Evolutionary conservation across 2,113 vertebrate genomes (phyloP).

Genomic region (Elephantulus edwardii): DNA sequence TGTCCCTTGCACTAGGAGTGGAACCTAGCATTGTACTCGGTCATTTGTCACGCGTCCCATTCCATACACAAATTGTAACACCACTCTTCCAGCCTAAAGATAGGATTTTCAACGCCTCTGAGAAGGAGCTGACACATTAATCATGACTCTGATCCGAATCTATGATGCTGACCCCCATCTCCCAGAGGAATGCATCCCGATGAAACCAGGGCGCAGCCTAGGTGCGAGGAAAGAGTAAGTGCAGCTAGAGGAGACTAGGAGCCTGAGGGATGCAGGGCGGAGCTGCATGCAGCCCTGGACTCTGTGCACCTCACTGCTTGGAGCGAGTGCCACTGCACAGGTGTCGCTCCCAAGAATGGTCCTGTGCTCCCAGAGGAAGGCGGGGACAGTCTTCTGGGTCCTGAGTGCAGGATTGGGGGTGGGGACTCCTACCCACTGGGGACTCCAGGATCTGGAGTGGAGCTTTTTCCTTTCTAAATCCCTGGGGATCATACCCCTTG

Average conservation of each 20-base stretch:
- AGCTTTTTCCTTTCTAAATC: neutral
- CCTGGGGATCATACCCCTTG: too few relatives aligned
- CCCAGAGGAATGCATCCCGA: neutral
- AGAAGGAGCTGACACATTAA: neutral
- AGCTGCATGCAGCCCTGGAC: rapidly evolving
- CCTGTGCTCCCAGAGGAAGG: neutral
- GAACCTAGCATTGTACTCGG: neutral
- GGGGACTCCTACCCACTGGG: neutral
- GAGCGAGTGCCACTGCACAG: neutral
- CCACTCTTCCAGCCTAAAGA: neutral
- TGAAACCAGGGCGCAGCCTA: neutral
- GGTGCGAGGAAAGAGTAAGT: neutral
- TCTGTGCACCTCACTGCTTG: neutral
- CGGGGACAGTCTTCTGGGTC: neutral
- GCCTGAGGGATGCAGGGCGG: neutral
- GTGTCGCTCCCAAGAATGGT: neutral
- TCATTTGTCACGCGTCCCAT: neutral
- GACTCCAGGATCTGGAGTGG: neutral
- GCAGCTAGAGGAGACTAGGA: neutral
- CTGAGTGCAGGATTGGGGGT: neutral
- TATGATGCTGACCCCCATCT: neutral
- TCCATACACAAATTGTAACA: neutral
- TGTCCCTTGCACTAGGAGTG: neutral
- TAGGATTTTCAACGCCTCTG: neutral
- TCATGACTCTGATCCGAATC: rapidly evolving